These are phyloP conservation scores for Orthosia gracilis DNA, from an alignment of 2,888 invertebrate genomes.

Conservation along the genomic window DNA sequence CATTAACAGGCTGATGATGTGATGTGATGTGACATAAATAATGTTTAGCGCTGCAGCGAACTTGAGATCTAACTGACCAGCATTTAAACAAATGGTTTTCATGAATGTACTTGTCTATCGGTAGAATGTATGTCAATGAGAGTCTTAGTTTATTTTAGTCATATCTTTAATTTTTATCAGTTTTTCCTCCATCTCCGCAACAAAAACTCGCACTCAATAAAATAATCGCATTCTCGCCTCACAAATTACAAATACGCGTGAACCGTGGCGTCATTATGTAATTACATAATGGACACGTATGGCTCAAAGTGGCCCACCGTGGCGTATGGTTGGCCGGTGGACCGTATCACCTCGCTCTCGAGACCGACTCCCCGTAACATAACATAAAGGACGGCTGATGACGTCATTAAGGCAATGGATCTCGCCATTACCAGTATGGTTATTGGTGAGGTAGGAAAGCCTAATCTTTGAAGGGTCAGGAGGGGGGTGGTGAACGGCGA, in stretches of 20 bases:
- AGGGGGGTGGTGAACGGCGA: conserved; percentile 9
- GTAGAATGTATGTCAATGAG: no score
- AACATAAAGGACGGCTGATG: conserved; percentile 49
- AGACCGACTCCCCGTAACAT: conserved; percentile 61
- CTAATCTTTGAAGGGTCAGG: conserved; percentile 19
- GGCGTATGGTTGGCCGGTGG: conserved; percentile 73
- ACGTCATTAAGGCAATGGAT: conserved; percentile 64
- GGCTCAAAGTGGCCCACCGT: conserved; percentile 47
- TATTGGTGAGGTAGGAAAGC: conserved; percentile 44
- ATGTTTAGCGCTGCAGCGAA: no score
- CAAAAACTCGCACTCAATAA: conserved; percentile 33
- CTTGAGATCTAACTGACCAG: no score
- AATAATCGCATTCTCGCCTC: conserved; percentile 28
- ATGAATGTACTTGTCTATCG: no score
- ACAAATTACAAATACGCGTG: conserved; percentile 36
- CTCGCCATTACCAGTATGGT: conserved; percentile 46
- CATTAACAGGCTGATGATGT: no score
- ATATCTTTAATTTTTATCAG: neutral
- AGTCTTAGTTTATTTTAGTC: no score
- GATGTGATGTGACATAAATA: no score
- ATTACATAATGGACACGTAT: conserved; percentile 57
- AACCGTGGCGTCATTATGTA: conserved; percentile 53
- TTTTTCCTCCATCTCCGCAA: neutral
- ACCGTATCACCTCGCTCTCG: conserved; percentile 77
- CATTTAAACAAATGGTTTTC: no score